A percentile compares a stretch with the other conserved stretches of the same genome.
Conservation (phyloP, 2,888 invertebrate genomes). For the Synergus japonicus region DNA sequence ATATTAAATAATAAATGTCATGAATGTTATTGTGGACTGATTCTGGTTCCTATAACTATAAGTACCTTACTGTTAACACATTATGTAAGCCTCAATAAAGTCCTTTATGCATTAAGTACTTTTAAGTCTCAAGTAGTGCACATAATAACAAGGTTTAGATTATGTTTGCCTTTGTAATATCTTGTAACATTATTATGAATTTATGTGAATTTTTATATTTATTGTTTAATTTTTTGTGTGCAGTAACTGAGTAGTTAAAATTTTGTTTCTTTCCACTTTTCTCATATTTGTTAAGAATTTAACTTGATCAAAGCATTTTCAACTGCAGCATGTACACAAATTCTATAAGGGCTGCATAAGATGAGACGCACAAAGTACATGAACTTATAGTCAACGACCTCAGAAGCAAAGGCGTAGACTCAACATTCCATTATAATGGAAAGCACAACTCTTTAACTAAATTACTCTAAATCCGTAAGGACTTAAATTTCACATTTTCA, state of each 20-base stretch:
- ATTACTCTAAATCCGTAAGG: background rate
- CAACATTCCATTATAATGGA: constrained; percentile 32
- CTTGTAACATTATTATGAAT: too few relatives aligned
- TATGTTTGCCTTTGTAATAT: too few relatives aligned
- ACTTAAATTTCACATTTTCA: constrained; percentile 2
- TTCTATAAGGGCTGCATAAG: constrained; percentile 13
- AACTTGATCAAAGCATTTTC: constrained; percentile 11
- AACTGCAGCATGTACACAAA: background rate
- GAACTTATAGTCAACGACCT: constrained; percentile 39
- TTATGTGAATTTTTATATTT: too few relatives aligned
- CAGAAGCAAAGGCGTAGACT: constrained; percentile 32
- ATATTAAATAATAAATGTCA: too few relatives aligned
- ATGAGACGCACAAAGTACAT: constrained; percentile 33
- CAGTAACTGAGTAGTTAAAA: background rate
- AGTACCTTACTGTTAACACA: too few relatives aligned
- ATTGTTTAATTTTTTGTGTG: background rate
- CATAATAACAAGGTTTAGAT: too few relatives aligned
- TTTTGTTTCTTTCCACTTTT: background rate
- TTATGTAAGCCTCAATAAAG: too few relatives aligned
- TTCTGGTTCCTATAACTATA: too few relatives aligned
- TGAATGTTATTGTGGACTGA: too few relatives aligned
- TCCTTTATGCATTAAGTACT: too few relatives aligned
- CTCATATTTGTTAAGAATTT: background rate
- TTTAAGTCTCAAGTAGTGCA: too few relatives aligned
- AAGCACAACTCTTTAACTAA: background rate